Base-by-base conservation (phyloP, 2,797 vertebrate genomes). In the Enteromius treurensis region DNA sequence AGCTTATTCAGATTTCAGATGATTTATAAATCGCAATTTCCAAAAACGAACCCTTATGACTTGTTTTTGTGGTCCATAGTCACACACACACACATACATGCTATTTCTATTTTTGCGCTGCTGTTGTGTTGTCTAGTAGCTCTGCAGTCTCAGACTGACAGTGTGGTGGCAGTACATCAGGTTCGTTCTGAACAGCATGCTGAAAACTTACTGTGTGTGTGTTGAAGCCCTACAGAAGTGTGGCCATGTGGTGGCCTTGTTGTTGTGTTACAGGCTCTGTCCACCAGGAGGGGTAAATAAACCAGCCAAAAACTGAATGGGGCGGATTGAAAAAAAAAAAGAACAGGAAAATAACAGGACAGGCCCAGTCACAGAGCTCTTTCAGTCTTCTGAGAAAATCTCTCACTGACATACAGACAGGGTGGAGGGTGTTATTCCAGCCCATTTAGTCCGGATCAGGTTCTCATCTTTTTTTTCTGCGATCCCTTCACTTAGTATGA, bases 231-330 rank as follows among this genome's bases (percentile, higher is more conserved):
- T 19, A 17, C 5, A 77, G 55, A 40, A 14, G 60, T 15, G 14
- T 11, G 23, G 7, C 47, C 74, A 45, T 53, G 65, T 71, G 21
- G 26, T 42, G 75, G 42, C 55, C 62, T 83, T 82, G 78, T 86
- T 91, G 91, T 80, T 95, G 95, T 94, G 91, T 92, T 95, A 88
- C 94, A 94, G 64, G 85, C 80, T 93, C 80, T 86, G 92, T 89
- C 95, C 95, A 95, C 93, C 92, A 95, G 95, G 95, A 95, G 95
- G 95, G 89, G 94, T 95, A 95, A 95, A 95, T 94, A 95, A 95
- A 92, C 94, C 91, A 91, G 93, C 89, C 92, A 95, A 93, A 95
- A 93, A 77, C 62, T 82, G 64, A 77, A 75, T 42, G 26, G 23
- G 32, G 34, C 13, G 8, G 7, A 17, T 11, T 3, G 7, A 26